Percentiles rank a stretch among this genome's conserved stretches.
Conservation (phyloP, 2,888 invertebrate species). For the Alentia gelatinosa region DNA sequence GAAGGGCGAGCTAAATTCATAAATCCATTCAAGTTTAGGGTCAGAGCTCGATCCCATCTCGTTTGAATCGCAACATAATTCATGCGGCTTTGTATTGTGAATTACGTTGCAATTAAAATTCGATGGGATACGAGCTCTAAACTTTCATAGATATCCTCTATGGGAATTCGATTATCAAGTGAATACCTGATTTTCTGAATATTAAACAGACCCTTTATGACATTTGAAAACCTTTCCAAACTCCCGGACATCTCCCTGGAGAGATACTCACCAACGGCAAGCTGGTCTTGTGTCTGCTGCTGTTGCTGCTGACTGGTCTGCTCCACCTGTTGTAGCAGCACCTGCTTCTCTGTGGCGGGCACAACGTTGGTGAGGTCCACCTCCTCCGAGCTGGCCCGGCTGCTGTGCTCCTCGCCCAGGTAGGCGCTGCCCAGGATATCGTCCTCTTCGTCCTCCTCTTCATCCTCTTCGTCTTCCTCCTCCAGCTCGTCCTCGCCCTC, state of each 20-base stretch:
- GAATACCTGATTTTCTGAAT: not conserved
- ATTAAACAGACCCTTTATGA: not conserved
- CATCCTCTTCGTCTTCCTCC: slow-evolving; percentile 12
- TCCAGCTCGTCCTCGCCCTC: slow-evolving; percentile 38
- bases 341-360: slow-evolving; percentile 48
- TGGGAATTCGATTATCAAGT: not conserved
- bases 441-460: slow-evolving; percentile 23
- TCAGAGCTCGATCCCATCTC: too few species aligned
- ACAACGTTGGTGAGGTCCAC: slow-evolving; percentile 62
- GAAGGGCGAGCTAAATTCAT: too few species aligned
- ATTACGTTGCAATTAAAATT: too few species aligned
- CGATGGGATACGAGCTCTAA: too few species aligned
- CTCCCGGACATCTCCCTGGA: not conserved
- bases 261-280: slow-evolving; percentile 35
- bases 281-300: slow-evolving; percentile 47
- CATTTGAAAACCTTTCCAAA: not conserved
- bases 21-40: too few species aligned
- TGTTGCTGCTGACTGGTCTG: slow-evolving; percentile 30
- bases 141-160: too few species aligned
- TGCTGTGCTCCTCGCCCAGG: slow-evolving; percentile 30
- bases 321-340: slow-evolving; percentile 63
- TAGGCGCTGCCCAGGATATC: not conserved
- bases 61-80: too few species aligned
- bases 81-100: too few species aligned
- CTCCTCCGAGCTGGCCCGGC: slow-evolving; percentile 63